These are phyloP conservation scores for Chironomus striatipennis DNA, from an alignment of 1,140 invertebrate species.

Conservation along the genomic window DNA sequence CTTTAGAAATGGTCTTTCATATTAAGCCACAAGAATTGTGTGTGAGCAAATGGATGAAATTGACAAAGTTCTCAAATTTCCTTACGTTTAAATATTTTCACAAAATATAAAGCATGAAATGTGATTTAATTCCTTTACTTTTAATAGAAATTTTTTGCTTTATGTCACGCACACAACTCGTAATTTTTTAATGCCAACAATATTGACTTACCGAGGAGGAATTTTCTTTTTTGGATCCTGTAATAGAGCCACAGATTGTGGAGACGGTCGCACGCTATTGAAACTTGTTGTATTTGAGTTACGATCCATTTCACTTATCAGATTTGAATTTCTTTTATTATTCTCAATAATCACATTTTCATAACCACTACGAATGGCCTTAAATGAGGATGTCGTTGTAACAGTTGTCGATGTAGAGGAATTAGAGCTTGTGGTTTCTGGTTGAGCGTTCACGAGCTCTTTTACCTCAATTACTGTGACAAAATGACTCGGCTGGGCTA, in stretches of 20 bases:
- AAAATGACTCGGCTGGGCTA: conserved; percentile 59
- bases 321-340: conserved; percentile 16
- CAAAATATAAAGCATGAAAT: background rate
- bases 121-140: background rate
- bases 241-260: conserved; percentile 36
- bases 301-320: conserved; percentile 21
- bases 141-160: background rate
- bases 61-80: background rate
- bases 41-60: background rate
- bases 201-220: conserved; percentile 46
- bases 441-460: conserved; percentile 40
- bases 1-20: background rate
- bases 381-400: conserved; percentile 25
- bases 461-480: conserved; percentile 84
- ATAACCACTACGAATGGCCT: conserved; percentile 9
- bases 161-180: background rate
- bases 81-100: background rate
- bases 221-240: conserved; percentile 48
- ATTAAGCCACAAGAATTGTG: background rate
- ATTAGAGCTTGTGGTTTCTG: conserved; percentile 29
- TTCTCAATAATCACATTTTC: conserved; percentile 20
- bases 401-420: conserved; percentile 25
- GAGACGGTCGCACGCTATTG: conserved; percentile 31
- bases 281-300: conserved; percentile 26
- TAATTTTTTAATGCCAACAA: too few relatives aligned